Base-by-base conservation (phyloP, 2,888 invertebrate species). In the Molanna angustata region DNA sequence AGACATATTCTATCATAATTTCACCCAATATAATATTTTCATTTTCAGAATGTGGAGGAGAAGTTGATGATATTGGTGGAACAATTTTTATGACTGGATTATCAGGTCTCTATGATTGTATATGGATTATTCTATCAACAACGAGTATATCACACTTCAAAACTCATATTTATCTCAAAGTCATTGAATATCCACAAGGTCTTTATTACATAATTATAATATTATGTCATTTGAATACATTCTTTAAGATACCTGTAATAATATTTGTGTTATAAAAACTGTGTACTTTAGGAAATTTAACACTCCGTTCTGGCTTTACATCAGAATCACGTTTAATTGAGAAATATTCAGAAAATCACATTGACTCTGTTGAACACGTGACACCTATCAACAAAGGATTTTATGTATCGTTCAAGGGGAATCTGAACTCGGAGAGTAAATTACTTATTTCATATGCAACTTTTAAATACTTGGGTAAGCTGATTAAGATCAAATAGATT, bases 11-110 rank as follows among this genome's bases (percentile, higher is more conserved):
- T n/a, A n/a, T n/a, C n/a, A n/a, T n/a, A n/a, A n/a, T n/a, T n/a
- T n/a, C n/a, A n/a, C n/a, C n/a, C n/a, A n/a, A n/a, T n/a, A n/a
- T n/a, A n/a, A n/a, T n/a, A n/a, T n/a, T n/a, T n/a, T n/a, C n/a
- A n/a, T 35, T 45, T 49, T 11, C 21, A 59, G 59, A 59, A 31
- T 59, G 59, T 16, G 59, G 59, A 19, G 59, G 59, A 9, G 59
- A 54, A 39, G 49, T 59, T 11, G 49, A 49, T 16, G 44, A 47
- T 46, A n/a, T 56, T 1, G 59, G 59, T 7, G 59, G 59, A 21
- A 49, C 46, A 19, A 59, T 59, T 4, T 57, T 40, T 20, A 59
- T 59, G 56, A 42, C 53, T 6, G 52, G 42, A 21, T 11, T 56
- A n/a, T 22, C 40, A 19, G 59, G 59, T 3, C 47, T 27, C n/a